Evolutionary conservation across 92 coral and sea anemone species (phyloP), one percentile per base, ranked within the genome.

Genomic region (Metridium senile): DNA sequence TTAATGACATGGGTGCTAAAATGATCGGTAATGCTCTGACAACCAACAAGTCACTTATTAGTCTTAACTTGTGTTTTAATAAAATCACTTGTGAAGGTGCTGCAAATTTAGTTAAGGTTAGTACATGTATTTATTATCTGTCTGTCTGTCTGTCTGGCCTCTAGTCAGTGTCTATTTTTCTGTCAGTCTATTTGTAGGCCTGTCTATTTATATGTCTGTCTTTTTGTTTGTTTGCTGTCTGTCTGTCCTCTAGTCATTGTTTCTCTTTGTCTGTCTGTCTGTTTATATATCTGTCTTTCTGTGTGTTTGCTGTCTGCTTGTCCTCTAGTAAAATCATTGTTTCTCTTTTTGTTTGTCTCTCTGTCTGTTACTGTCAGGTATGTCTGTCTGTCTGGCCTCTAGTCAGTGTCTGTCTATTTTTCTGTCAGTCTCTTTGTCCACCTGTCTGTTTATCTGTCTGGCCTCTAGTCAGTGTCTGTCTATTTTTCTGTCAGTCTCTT

Each of bases 1-100:
- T 96, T 16, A 96, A 96, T 78, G 96, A 93, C 84, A 87, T 89
- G 89, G 99, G 99, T 31, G 96, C 99, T 11, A 85, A 78, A 74
- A 88, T 89, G 91, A 96, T 93, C 65, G 99, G 97, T 3, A 75
- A 77, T 79, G 96, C 97, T 13, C 76, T 96, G 65, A 71, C 93
- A 0, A 73, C 82, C 0, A 96, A 96, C 87, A 96, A 96, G 68
- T 84, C 90, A 0, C 88, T 95, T 13, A 64, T 86, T 0, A 95
- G 97, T 20, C 77, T 95, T 26, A 95, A 96, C 84, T 68, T 96
- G 78, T 93, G 98, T 59, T 93, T 84, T 68, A 93, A 96, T 86
- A 96, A 96, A 86, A 93, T 96, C 26, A 87, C 96, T 11, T 93
- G 97, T 70, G 99, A 96, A 49, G 99, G 98, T 4, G 90, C 86